Percentiles rank a stretch among this genome's conserved stretches.
Conservation (phyloP, 2,888 invertebrate genomes). For the Synergus laeviventris region DNA sequence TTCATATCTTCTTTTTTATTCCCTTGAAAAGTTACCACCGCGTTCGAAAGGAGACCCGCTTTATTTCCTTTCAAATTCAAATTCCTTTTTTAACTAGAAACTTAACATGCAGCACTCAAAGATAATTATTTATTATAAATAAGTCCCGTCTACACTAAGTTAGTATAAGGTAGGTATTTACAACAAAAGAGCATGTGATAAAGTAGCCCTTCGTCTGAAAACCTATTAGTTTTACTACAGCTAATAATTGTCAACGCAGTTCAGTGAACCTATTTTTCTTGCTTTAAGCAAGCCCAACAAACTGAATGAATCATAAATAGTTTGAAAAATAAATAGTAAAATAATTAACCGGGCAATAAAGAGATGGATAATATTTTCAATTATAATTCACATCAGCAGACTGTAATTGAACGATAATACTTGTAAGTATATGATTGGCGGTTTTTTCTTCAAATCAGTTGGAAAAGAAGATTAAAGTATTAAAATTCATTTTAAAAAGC, state of each 20-base stretch:
- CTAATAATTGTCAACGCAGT: constrained; percentile 32
- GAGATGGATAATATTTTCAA: neutral
- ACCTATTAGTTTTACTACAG: constrained; percentile 22
- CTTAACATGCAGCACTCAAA: neutral
- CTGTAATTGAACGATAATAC: neutral
- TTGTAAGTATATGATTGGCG: neutral
- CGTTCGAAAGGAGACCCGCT: neutral
- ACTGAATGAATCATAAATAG: constrained; percentile 5
- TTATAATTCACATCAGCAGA: too few species aligned
- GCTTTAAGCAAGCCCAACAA: constrained; percentile 21
- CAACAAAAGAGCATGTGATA: neutral
- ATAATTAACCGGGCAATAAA: neutral
- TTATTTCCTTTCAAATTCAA: constrained; percentile 9
- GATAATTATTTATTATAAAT: neutral
- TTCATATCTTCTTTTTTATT: neutral
- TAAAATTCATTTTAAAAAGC: neutral
- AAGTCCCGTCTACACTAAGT: neutral
- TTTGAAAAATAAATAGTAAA: neutral
- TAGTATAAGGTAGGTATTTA: neutral
- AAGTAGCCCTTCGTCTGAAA: constrained; percentile 22
- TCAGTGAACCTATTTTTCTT: constrained; percentile 44
- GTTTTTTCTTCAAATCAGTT: too few species aligned
- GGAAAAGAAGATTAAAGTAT: neutral
- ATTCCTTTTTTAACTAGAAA: neutral
- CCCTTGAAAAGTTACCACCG: neutral